These are phyloP conservation scores for Mythimna impura DNA, from an alignment of 2,888 invertebrate species.

Conservation along the genomic window DNA sequence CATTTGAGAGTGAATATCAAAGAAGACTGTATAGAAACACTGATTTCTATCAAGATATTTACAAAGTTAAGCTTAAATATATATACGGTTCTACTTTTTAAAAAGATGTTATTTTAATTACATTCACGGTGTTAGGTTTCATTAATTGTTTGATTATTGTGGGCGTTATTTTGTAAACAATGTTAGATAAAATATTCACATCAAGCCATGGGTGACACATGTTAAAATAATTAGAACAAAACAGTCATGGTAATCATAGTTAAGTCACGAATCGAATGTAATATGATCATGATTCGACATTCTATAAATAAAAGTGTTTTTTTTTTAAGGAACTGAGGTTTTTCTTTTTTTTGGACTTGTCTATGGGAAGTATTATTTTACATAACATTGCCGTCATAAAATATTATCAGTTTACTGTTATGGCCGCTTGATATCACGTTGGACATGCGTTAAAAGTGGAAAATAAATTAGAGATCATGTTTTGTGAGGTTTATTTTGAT, in stretches of 20 bases:
- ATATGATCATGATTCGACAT: not conserved
- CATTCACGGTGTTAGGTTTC: slow-evolving; percentile 59
- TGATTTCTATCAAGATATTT: slow-evolving; percentile 85
- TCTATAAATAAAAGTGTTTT: not conserved
- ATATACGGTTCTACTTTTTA: slow-evolving; percentile 78
- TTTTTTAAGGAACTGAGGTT: slow-evolving; percentile 10
- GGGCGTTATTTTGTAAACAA: slow-evolving; percentile 51
- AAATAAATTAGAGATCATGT: slow-evolving; percentile 61
- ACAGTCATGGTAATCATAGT: slow-evolving; percentile 17
- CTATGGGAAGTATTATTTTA: slow-evolving; percentile 44
- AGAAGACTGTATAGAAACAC: slow-evolving; percentile 85
- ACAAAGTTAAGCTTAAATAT: slow-evolving; percentile 86
- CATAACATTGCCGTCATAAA: slow-evolving; percentile 62
- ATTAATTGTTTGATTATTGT: slow-evolving; percentile 39
- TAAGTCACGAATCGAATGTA: not conserved
- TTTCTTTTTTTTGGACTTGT: slow-evolving; percentile 20
- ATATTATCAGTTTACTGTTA: slow-evolving; percentile 69
- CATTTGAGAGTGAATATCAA: slow-evolving; percentile 83
- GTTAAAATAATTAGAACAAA: slow-evolving; percentile 26
- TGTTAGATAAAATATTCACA: slow-evolving; percentile 53
- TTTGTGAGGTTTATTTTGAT: slow-evolving; percentile 9
- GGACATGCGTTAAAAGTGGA: slow-evolving; percentile 69
- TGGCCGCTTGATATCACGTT: slow-evolving; percentile 86
- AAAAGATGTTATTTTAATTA: slow-evolving; percentile 65
- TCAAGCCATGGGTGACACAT: slow-evolving; percentile 10